These are phyloP conservation scores for Amphilophus citrinellus DNA, from an alignment of 2,113 vertebrate species.

Conservation along the genomic window DNA sequence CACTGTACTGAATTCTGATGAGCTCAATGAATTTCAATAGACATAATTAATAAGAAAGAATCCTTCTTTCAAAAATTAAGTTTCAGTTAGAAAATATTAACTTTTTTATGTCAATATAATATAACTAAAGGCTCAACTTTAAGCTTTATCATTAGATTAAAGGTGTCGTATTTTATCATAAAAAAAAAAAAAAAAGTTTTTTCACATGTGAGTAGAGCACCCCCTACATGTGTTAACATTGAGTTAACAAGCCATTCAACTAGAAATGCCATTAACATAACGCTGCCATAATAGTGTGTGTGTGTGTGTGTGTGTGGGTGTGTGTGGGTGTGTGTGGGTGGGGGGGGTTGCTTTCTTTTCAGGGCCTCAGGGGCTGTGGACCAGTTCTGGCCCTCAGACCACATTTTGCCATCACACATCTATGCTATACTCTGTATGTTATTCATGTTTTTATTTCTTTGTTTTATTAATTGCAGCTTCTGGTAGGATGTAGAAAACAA, in stretches of 20 bases:
- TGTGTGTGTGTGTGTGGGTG: too few relatives aligned
- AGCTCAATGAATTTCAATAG: neutral
- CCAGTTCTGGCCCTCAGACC: too few relatives aligned
- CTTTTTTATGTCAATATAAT: neutral
- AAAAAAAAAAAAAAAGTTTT: neutral
- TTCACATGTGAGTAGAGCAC: neutral
- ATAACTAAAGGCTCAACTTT: neutral
- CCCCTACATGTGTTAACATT: neutral
- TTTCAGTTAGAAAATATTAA: rapidly evolving
- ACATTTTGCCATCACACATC: too few relatives aligned
- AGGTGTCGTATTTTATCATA: too few relatives aligned
- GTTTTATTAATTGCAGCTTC: neutral
- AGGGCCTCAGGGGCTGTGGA: too few relatives aligned
- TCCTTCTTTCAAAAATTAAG: neutral
- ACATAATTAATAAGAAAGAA: neutral
- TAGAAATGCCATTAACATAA: too few relatives aligned
- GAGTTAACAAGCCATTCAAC: too few relatives aligned
- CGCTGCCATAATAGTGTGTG: too few relatives aligned
- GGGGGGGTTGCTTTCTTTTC: too few relatives aligned
- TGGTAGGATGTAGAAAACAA: neutral
- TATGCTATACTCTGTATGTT: too few relatives aligned
- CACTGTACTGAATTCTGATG: neutral
- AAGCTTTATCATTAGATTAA: neutral
- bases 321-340: too few relatives aligned
- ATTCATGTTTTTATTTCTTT: neutral